These are phyloP conservation scores for Psix sp. DNA, from an alignment of 1,140 invertebrate genomes.

Conservation along the genomic window DNA sequence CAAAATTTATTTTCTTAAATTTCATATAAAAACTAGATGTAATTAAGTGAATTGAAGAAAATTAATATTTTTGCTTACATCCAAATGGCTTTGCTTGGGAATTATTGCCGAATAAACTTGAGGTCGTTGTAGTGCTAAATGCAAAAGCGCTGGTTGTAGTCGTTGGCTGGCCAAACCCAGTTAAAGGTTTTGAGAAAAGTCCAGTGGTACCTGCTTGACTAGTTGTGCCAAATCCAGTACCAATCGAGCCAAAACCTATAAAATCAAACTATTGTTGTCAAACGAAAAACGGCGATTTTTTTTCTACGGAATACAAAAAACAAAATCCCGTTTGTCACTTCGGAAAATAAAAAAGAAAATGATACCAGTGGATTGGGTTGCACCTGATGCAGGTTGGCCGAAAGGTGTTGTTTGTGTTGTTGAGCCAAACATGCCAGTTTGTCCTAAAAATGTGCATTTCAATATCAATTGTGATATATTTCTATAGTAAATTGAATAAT, in stretches of 20 bases:
- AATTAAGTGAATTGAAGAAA: constrained; percentile 13
- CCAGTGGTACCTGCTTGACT: constrained; percentile 70
- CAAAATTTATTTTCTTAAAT: constrained; percentile 3
- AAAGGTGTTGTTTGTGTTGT: constrained; percentile 76
- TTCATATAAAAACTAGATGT: constrained; percentile 15
- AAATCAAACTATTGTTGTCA: constrained; percentile 6
- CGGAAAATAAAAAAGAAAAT: constrained; percentile 7
- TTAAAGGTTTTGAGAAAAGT: constrained; percentile 75
- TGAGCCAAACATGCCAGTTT: constrained; percentile 79
- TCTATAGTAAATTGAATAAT: no score
- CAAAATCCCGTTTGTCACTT: neutral
- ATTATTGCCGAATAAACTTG: constrained; percentile 73
- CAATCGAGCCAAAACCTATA: constrained; percentile 76
- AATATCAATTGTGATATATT: no score
- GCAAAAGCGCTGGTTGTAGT: constrained; percentile 79
- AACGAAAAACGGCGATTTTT: no score
- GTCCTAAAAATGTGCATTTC: constrained; percentile 66
- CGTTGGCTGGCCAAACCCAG: constrained; percentile 78
- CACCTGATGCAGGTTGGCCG: constrained; percentile 70
- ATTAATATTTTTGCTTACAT: constrained; percentile 49
- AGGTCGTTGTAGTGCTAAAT: constrained; percentile 75
- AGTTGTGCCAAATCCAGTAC: constrained; percentile 77
- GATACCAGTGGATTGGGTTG: constrained; percentile 72
- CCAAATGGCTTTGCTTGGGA: constrained; percentile 76
- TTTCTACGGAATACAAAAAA: constrained; percentile 1